Evolutionary conservation across 2,888 invertebrate genomes (phyloP), one percentile per base, ranked within the genome.

Genomic region (Notodromas monacha): DNA sequence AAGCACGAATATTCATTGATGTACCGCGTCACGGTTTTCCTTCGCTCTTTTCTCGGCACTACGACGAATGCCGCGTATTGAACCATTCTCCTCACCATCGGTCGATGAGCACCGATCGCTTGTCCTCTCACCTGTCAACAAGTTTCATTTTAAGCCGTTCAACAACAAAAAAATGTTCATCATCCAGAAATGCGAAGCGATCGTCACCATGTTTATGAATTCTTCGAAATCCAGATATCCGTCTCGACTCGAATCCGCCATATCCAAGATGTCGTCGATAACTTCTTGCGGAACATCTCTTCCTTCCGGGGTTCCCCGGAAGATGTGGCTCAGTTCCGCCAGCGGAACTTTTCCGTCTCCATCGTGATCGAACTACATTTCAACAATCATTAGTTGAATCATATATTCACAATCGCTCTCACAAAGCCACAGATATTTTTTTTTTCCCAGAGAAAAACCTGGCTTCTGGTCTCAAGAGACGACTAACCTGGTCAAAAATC

Each of bases 1-100:
- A 65, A 68, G 45, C 92, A 84, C 35, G 63, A 67, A 55, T 89
- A 92, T 45, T 81, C 69, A 41, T 76, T 69, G 43, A 79, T 68
- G 50, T 84, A 84, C 4, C 65, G 63, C 12, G 49, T 50, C 35
- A 55, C 53, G 33, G 47, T 43, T 4, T 47, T 45, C 13, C 40
- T 43, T 37, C 49, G 55, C 51, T 56, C 43, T 47, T 55, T 38
- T 50, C 53, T 42, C 47, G 63, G 40, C 44, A 55, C 34, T 47
- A 60, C 39, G 41, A 50, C 43, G 27, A 42, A 40, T 12, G 49
- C 45, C 26, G 50, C 46, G 28, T 42, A 40, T 31, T 43, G 36
- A 15, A 50, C 39, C 35, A 52, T 34, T 13, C 36, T 31, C 29
- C 38, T 35, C 16, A 40, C 30, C 31, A 37, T 27, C 41, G 38